Conservation (phyloP, 1,140 invertebrate species). For the Lepidostoma basale region DNA sequence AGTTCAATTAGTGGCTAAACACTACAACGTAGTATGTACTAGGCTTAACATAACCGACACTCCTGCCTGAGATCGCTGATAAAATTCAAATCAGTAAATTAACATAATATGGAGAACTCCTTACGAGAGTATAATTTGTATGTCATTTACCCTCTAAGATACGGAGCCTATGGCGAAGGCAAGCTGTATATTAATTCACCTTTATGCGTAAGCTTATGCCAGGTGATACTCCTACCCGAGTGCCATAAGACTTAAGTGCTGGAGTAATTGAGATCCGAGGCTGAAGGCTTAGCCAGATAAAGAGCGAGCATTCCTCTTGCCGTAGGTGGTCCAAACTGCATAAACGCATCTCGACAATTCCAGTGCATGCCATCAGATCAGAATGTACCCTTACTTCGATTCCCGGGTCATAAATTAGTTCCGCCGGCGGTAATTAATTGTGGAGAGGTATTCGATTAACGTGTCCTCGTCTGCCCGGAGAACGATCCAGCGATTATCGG, state of each 20-base stretch:
- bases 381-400: slow-evolving; percentile 35
- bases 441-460: slow-evolving; percentile 33
- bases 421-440: slow-evolving; percentile 29
- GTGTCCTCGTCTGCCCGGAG: slow-evolving; percentile 21
- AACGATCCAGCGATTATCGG: slow-evolving; percentile 22
- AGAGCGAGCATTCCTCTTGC: slow-evolving; percentile 10
- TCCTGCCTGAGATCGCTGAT: too few relatives aligned
- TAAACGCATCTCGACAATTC: slow-evolving; percentile 20
- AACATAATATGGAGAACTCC: too few relatives aligned
- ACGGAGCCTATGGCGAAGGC: not conserved
- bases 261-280: slow-evolving; percentile 16
- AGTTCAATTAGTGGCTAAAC: too few relatives aligned
- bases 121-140: slow-evolving; percentile 10
- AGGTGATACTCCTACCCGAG: slow-evolving; percentile 17
- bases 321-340: slow-evolving; percentile 18
- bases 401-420: slow-evolving; percentile 35
- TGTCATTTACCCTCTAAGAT: not conserved
- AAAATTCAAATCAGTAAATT: too few relatives aligned
- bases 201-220: not conserved
- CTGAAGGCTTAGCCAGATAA: slow-evolving; percentile 8
- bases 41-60: too few relatives aligned
- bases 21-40: too few relatives aligned
- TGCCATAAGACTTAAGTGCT: not conserved
- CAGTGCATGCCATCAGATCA: slow-evolving; percentile 18
- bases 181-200: not conserved